Evolutionary conservation across 2,113 vertebrate species (phyloP).

Genomic region (Paramormyrops kingsleyae): DNA sequence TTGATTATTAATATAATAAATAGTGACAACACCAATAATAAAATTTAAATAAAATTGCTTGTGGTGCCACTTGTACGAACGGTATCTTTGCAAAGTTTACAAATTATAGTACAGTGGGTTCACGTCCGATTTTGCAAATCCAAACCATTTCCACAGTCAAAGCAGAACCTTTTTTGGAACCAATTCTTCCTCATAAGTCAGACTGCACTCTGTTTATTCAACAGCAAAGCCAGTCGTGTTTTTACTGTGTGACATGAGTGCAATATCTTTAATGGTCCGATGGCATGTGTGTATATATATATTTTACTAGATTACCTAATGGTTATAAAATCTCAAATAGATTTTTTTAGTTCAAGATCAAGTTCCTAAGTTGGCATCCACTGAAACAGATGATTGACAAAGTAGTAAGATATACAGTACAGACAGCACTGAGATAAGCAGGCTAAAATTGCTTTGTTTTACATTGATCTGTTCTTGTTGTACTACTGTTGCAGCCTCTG

Average conservation of each 20-base stretch:
- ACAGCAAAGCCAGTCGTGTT: background rate
- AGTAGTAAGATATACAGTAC: too few relatives aligned
- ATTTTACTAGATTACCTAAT: background rate
- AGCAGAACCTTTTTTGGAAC: background rate
- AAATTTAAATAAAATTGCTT: background rate
- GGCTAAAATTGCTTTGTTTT: background rate
- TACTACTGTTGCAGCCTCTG: background rate
- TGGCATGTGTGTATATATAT: too few relatives aligned
- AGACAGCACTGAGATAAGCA: background rate
- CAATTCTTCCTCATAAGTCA: background rate
- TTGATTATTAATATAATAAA: background rate
- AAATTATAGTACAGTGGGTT: background rate
- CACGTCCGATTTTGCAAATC: background rate
- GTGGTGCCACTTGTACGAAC: background rate
- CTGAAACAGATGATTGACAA: background rate
- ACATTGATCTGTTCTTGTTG: background rate
- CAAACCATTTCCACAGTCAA: background rate
- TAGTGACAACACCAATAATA: background rate
- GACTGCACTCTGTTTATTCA: background rate
- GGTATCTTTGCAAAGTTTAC: background rate
- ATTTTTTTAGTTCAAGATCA: background rate
- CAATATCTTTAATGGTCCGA: too few relatives aligned
- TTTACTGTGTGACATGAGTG: background rate
- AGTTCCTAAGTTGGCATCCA: background rate
- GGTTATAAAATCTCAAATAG: background rate